Conservation (phyloP, 2,888 invertebrate species). For the Acanthococcus lagerstroemiae region DNA sequence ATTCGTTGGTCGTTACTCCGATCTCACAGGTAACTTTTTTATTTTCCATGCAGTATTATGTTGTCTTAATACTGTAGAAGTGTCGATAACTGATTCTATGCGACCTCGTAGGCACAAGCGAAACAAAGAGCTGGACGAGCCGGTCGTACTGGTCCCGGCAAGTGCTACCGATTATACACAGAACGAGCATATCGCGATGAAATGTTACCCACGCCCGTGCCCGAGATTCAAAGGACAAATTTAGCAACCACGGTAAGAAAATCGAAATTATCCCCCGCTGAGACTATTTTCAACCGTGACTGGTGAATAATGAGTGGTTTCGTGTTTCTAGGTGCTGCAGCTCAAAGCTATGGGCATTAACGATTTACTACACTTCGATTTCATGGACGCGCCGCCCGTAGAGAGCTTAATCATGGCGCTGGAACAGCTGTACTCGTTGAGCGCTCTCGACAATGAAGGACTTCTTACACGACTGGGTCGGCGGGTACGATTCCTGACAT, state of each 20-base stretch:
- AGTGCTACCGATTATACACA: conserved; percentile 92
- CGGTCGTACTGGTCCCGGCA: conserved; percentile 95
- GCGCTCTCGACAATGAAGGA: conserved; percentile 92
- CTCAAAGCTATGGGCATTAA: conserved; percentile 99
- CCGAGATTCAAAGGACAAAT: conserved; percentile 98
- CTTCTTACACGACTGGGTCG: conserved; percentile 69
- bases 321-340: conserved; percentile 58
- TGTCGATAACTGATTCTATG: neutral
- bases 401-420: conserved; percentile 96
- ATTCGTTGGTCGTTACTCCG: conserved; percentile 95
- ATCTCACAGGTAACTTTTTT: conserved; percentile 67
- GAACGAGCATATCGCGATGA: conserved; percentile 97
- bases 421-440: conserved; percentile 91
- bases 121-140: conserved; percentile 95
- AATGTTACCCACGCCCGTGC: conserved; percentile 95
- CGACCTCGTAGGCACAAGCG: conserved; percentile 66
- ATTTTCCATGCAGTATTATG: neutral
- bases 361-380: conserved; percentile 94
- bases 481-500: conserved; percentile 45
- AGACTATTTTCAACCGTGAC: neutral
- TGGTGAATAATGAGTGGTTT: neutral
- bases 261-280: neutral
- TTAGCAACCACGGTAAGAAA: conserved; percentile 70
- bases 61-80: neutral
- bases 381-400: conserved; percentile 99